Evolutionary conservation across 2,113 vertebrate genomes (phyloP), one percentile per base, ranked within the genome.

Genomic region (Ceratotherium simum): DNA sequence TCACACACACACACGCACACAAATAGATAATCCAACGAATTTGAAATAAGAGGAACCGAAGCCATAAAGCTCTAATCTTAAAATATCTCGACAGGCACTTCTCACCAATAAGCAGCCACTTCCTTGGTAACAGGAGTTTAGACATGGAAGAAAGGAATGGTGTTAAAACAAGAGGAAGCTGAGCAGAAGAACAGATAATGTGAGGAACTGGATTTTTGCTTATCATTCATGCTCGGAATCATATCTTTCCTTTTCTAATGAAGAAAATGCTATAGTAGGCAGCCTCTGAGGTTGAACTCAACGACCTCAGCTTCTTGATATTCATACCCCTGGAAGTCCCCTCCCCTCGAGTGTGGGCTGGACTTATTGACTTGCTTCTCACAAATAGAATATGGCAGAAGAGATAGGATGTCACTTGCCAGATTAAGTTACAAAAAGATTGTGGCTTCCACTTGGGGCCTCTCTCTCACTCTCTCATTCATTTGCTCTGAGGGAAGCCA

Each of bases 331-430:
- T 80, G 56, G 42, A 60, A 62, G 56, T 21, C 64, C 13, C 29
- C 36, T 36, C 8, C 33, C 10, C 76, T 62, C 42, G 2, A 70
- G 13, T 5, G 3, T 80, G 70, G 64, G 23, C 67, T 62, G 23
- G 46, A 83, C 58, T 87, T 82, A 64, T 4, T 56, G 85, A 81
- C 54, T 88, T 73, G 29, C 81, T 97, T 88, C 70, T 60, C 83
- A 93, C 33, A 58, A 70, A 79, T 31, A 79, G 42, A 78, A 91
- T 60, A 67, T 8, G 3, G 46, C 14, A 21, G 12, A 83, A 33
- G 62, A 91, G 31, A 76, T 25, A 42, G 14, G 67, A 31, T 91
- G 48, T 33, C 69, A 83, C 31, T 75, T 67, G 39, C 17, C 51
- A 81, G 48, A 67, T 46, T 20, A 85, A 18, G 51, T 86, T 73